Conservation (phyloP, 1,140 invertebrate genomes). For the Artemia franciscana region DNA sequence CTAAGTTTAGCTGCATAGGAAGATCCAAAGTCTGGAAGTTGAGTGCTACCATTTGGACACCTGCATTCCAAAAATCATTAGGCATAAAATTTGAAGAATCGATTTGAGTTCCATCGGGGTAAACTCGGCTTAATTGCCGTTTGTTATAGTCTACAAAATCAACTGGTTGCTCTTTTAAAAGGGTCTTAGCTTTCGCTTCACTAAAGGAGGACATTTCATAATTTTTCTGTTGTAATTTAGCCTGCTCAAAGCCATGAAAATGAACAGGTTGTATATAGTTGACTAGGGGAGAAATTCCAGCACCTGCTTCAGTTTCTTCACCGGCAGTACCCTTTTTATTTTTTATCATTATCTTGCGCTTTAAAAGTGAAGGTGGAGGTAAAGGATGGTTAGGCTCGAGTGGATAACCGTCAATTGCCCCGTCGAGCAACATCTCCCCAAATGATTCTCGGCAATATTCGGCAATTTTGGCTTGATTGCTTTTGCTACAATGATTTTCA, state of each 20-base stretch:
- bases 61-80: conserved; percentile 98
- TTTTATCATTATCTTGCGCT: conserved; percentile 86
- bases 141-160: conserved; percentile 98
- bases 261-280: conserved; percentile 94
- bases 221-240: conserved; percentile 71
- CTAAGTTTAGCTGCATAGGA: conserved; percentile 95
- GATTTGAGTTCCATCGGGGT: conserved; percentile 82
- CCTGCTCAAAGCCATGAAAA: conserved; percentile 78
- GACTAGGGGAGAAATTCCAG: conserved; percentile 85
- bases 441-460: conserved; percentile 86
- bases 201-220: conserved; percentile 98
- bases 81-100: conserved; percentile 99
- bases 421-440: conserved; percentile 77
- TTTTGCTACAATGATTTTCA: conserved; percentile 91
- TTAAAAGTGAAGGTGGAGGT: conserved; percentile 60
- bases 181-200: conserved; percentile 79
- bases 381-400: conserved; percentile 48
- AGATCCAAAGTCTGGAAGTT: conserved; percentile 94
- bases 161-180: conserved; percentile 76
- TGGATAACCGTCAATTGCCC: conserved; percentile 59
- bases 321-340: conserved; percentile 58
- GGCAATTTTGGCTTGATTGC: conserved; percentile 90
- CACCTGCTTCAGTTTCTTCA: conserved; percentile 76
- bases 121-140: conserved; percentile 57
- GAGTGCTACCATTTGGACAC: conserved; percentile 91